Base-by-base conservation (phyloP, 2,888 invertebrate species). In the Scaptodrosophila latifasciaeformis region DNA sequence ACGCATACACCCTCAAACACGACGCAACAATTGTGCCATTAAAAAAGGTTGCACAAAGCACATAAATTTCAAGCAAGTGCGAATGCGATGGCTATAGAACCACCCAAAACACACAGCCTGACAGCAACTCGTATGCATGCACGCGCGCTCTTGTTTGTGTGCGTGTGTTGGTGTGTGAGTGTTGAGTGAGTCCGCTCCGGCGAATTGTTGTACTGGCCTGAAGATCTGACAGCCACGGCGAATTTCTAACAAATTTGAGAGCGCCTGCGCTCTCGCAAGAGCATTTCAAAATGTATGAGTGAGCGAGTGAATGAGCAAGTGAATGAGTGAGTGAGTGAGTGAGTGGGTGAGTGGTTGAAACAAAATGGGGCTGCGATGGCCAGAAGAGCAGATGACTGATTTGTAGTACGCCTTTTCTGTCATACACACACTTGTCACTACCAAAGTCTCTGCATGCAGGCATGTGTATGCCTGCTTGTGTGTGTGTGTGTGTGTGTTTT, bases 371-470 rank as follows among this genome's bases (percentile, higher is more conserved):
- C 67, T 59, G 53, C 59, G 62, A 67, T 55, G 68, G n/a, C n/a
- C 59, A 65, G 70, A 59, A 61, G 69, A 62, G 70, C 82, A 84
- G 84, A 85, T 85, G 85, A 85, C 85, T 85, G 85, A 85, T 85
- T 84, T 84, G 83, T 81, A 82, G 82, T 81, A 85, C 85, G 85
- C 85, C 85, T 85, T 82, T 83, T 84, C 83, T 82, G 83, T 83
- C 84, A 84, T 82, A 64, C 77, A 77, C 70, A 79, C 69, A 78
- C 76, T 76, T 78, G 79, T 78, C 79, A 71, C 72, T 68, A 65
- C 63, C 62, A n/a, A n/a, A n/a, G n/a, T n/a, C n/a, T n/a, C n/a
- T 54, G 57, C 48, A 58, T n/a, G n/a, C n/a, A n/a, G n/a, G n/a
- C n/a, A n/a, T n/a, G n/a, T n/a, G n/a, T n/a, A n/a, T n/a, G n/a